Percentiles rank a stretch among this genome's conserved stretches.
Conservation (phyloP, 2,797 vertebrate genomes). For the Coranthus polyacanthus region DNA sequence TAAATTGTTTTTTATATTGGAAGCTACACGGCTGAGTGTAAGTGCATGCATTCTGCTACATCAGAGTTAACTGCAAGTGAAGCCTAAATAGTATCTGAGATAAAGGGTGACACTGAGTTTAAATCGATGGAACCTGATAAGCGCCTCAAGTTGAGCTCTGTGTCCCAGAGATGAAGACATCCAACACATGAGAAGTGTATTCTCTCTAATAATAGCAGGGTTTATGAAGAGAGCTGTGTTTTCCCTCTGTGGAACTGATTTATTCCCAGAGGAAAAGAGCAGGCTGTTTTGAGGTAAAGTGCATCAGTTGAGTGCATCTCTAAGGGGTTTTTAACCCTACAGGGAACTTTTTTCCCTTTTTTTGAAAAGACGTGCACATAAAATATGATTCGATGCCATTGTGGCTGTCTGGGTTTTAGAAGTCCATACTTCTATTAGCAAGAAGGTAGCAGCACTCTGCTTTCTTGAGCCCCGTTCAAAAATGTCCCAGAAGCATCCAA, state of each 20-base stretch:
- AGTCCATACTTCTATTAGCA: conserved; percentile 51
- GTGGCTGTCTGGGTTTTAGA: conserved; percentile 50
- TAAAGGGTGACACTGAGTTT: conserved; percentile 29
- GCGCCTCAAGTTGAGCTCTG: conserved; percentile 28
- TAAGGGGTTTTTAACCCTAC: conserved; percentile 65
- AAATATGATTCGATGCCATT: conserved; percentile 56
- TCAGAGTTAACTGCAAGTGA: conserved; percentile 29
- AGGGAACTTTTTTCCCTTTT: conserved; percentile 40
- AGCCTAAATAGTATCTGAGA: conserved; percentile 26
- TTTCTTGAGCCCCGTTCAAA: conserved; percentile 78
- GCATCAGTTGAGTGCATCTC: conserved; percentile 74
- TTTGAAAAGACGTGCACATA: conserved; percentile 25
- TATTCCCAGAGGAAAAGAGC: conserved; percentile 55
- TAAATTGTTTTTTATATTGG: background rate
- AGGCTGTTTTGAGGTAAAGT: conserved; percentile 71
- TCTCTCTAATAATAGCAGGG: conserved; percentile 63
- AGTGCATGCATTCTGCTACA: conserved; percentile 3
- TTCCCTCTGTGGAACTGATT: conserved; percentile 55
- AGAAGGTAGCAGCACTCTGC: conserved; percentile 63
- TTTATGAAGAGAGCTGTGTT: conserved; percentile 52
- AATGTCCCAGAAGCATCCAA: conserved; percentile 81
- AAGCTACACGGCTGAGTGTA: background rate
- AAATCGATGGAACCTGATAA: conserved; percentile 47
- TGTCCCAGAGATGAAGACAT: conserved; percentile 50
- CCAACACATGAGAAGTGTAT: conserved; percentile 38